These are phyloP conservation scores for Cyprinus carpio DNA, from an alignment of 2,113 vertebrate genomes.

Conservation along the genomic window DNA sequence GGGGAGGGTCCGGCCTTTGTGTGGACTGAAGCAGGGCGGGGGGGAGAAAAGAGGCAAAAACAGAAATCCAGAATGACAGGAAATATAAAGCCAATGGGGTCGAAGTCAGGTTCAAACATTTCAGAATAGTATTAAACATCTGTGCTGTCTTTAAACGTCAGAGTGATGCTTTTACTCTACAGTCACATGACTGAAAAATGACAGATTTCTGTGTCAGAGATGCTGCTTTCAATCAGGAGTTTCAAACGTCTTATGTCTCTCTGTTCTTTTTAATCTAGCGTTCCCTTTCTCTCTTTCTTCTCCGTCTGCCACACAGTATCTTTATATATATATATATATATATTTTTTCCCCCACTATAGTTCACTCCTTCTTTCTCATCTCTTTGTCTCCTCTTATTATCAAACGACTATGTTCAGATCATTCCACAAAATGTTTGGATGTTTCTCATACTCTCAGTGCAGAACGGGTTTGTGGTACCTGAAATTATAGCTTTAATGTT, in stretches of 20 bases:
- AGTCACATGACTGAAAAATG: background rate
- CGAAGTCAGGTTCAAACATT: background rate
- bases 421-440: background rate
- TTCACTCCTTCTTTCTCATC: background rate
- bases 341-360: too few relatives aligned
- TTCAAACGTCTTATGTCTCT: constrained; percentile 1
- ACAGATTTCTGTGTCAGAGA: constrained; percentile 13
- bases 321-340: too few relatives aligned
- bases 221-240: background rate
- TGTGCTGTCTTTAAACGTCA: background rate
- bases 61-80: background rate
- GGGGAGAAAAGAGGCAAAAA: background rate
- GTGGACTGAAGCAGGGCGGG: background rate
- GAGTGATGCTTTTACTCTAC: background rate
- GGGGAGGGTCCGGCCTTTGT: constrained; percentile 40
- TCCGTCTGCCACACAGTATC: background rate
- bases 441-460: background rate
- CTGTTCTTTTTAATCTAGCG: background rate
- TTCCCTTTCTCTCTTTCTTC: background rate
- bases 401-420: background rate
- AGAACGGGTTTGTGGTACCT: background rate
- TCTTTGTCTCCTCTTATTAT: background rate
- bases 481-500: background rate
- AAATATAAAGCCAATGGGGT: background rate
- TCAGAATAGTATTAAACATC: background rate